These are phyloP conservation scores for Todiramphus chloris DNA, from an alignment of 2,113 vertebrate species.

Conservation along the genomic window DNA sequence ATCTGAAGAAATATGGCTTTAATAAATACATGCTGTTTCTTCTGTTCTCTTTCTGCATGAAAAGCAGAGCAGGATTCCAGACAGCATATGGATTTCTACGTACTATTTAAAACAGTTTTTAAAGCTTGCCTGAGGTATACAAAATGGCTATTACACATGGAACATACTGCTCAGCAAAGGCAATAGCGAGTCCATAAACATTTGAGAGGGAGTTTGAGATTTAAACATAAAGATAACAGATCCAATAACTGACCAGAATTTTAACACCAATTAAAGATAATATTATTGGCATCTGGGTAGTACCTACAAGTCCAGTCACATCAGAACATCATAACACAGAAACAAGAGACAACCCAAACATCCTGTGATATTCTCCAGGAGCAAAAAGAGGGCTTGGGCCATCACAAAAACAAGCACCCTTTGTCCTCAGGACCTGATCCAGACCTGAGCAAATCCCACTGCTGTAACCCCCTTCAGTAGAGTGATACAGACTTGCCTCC, in stretches of 20 bases:
- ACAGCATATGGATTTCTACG: slow-evolving; percentile 32
- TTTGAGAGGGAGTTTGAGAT: neutral
- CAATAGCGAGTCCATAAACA: neutral
- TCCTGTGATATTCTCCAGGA: neutral
- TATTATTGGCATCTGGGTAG: neutral
- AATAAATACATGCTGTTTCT: slow-evolving; percentile 48
- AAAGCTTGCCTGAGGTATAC: neutral
- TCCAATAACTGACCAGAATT: neutral
- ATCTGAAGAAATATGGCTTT: slow-evolving; percentile 42
- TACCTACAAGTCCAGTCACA: neutral
- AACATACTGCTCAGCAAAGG: neutral
- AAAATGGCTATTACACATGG: neutral
- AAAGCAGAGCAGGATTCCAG: slow-evolving; percentile 21
- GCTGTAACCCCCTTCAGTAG: neutral
- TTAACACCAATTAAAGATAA: neutral
- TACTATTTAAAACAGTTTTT: neutral
- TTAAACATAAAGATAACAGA: neutral
- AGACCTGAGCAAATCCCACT: neutral
- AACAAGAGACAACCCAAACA: neutral
- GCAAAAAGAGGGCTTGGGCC: neutral
- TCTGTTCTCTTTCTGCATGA: slow-evolving; percentile 26
- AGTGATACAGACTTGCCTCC: neutral
- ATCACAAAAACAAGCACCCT: neutral
- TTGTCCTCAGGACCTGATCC: neutral
- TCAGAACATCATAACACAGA: neutral